Evolutionary conservation across 2,888 invertebrate species (phyloP).

Genomic region (Allygus modestus): DNA sequence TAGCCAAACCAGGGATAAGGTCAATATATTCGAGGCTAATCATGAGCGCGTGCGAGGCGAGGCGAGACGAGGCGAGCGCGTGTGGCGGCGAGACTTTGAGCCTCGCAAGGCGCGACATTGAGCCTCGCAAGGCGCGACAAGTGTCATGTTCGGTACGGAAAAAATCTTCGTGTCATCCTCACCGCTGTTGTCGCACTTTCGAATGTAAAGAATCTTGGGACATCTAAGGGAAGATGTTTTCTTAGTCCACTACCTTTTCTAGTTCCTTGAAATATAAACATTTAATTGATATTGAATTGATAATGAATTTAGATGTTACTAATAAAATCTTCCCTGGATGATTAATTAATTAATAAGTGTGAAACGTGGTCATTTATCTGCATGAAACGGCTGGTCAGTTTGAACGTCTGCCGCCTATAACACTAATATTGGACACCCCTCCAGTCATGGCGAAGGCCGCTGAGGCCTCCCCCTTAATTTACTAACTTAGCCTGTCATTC

Average conservation of each 20-base stretch:
- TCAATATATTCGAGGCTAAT: constrained; percentile 41
- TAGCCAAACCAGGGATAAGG: constrained; percentile 10
- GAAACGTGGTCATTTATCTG: too few relatives aligned
- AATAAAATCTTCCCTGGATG: too few relatives aligned
- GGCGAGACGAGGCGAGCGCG: neutral
- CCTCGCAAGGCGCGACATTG: neutral
- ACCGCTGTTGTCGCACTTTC: neutral
- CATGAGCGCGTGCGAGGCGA: neutral
- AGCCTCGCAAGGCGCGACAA: constrained; percentile 1
- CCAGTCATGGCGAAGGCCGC: too few relatives aligned
- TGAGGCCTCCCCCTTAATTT: too few relatives aligned
- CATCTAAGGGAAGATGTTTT: neutral
- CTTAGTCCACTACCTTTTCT: neutral
- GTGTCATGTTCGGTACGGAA: constrained; percentile 10
- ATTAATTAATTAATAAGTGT: too few relatives aligned
- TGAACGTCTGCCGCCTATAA: too few relatives aligned
- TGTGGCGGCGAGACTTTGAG: neutral
- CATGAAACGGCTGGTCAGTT: too few relatives aligned
- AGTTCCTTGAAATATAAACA: too few relatives aligned
- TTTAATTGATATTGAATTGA: too few relatives aligned
- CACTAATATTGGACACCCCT: too few relatives aligned
- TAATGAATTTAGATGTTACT: too few relatives aligned
- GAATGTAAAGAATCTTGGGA: neutral
- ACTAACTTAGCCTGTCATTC: too few relatives aligned
- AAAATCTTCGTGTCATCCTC: constrained; percentile 8